Evolutionary conservation across 2,797 vertebrate genomes (phyloP), one percentile per base, ranked within the genome.

Genomic region (Rhinichthys osculus): DNA sequence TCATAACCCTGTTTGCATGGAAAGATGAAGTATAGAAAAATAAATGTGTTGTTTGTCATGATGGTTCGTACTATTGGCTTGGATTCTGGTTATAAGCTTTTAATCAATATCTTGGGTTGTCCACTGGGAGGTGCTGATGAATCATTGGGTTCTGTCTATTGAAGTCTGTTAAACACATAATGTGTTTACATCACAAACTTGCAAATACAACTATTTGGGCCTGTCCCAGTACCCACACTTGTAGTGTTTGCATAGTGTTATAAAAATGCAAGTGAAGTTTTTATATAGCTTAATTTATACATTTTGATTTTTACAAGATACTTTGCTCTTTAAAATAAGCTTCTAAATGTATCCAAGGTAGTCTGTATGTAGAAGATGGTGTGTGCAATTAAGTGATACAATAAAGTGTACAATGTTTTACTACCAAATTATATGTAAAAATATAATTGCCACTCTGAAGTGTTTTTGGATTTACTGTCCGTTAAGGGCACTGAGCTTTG

Each of bases 1-100:
- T 97, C 96, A 52, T 93, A 95, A 35, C 93, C 94, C 94, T 95
- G 91, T 35, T 69, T 74, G 79, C 73, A 33, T 64, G 74, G 7
- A 87, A 52, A 66, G 7, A 38, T 42, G n/a, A 50, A n/a, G 80
- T 54, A 67, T 66, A 70, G 27, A 52, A 14, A 27, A 30, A 17
- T 7, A 11, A 11, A 14, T 9, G 27, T 64, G 44, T 67, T 67
- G 23, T 30, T 54, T 67, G 9, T 54, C 10, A 40, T n/a, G 47
- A 30, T 30, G 30, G 13, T 27, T 14, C 66, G 5, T 77, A 11
- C 33, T 67, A 69, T 44, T 57, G 47, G 7, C 38, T 3, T 70
- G n/a, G 6, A 59, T 54, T 78, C 7, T 10, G 33, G 3, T 40
- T 13, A 67, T 13, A 17, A 54, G 44, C 14, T 33, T 35, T 42